These are phyloP conservation scores for Enteromius radiatus DNA, from an alignment of 2,797 vertebrate genomes.

Conservation along the genomic window DNA sequence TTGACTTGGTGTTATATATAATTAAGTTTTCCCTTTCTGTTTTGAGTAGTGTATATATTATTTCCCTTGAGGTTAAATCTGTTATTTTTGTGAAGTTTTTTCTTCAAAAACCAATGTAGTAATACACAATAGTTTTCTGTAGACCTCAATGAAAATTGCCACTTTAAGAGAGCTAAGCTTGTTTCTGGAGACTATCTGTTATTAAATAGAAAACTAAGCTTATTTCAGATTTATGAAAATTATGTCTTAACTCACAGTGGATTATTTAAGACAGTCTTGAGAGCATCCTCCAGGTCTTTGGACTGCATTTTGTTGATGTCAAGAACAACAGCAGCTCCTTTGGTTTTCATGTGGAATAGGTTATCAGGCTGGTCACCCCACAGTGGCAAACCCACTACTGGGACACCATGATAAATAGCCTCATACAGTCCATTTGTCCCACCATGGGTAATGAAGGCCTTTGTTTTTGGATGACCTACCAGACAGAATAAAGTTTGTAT, in stretches of 20 bases:
- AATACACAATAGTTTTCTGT: too few species aligned
- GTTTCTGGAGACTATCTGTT: too few species aligned
- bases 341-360: conserved; percentile 34
- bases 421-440: conserved; percentile 90
- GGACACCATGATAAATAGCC: conserved; percentile 86
- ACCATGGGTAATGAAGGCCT: conserved; percentile 77
- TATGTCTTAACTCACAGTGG: conserved; percentile 6
- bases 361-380: conserved; percentile 85
- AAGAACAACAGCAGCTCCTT: conserved; percentile 36
- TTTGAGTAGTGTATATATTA: too few species aligned
- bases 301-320: conserved; percentile 8
- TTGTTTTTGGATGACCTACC: conserved; percentile 83
- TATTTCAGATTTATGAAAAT: not conserved
- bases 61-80: too few species aligned
- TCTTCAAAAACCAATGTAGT: too few species aligned
- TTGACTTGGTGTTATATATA: too few species aligned
- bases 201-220: too few species aligned
- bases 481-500: not conserved
- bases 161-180: too few species aligned
- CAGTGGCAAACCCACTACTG: conserved; percentile 85
- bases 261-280: conserved; percentile 21
- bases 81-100: too few species aligned
- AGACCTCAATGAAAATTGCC: too few species aligned
- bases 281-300: conserved; percentile 18
- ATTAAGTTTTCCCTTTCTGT: too few species aligned